These are phyloP conservation scores for Heliconius charithonia DNA, from an alignment of 2,888 invertebrate genomes.

Conservation along the genomic window DNA sequence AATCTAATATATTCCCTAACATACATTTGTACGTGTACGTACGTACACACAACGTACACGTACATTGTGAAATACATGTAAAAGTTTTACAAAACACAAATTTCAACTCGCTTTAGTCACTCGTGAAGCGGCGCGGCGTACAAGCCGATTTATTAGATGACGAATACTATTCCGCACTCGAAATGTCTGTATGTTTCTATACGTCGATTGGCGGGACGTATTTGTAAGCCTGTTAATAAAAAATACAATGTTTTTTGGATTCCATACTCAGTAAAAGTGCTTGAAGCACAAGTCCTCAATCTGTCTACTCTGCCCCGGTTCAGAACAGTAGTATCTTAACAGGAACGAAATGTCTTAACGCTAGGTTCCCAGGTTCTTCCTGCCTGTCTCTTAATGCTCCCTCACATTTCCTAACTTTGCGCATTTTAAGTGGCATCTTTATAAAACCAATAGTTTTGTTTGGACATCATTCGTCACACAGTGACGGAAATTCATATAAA, in stretches of 20 bases:
- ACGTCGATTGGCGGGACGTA: background rate
- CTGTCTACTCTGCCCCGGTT: too few species aligned
- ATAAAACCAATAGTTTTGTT: too few species aligned
- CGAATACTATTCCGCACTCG: background rate
- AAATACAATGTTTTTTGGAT: background rate
- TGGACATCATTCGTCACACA: too few species aligned
- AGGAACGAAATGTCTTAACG: too few species aligned
- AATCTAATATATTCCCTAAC: background rate
- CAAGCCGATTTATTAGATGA: conserved; percentile 64
- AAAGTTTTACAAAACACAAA: conserved; percentile 23
- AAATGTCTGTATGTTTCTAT: conserved; percentile 2
- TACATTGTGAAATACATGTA: background rate
- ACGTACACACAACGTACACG: background rate
- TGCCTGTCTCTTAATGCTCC: too few species aligned
- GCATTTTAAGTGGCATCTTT: too few species aligned
- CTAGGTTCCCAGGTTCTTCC: too few species aligned
- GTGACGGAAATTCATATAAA: too few species aligned
- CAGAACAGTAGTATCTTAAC: too few species aligned
- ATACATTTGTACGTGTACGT: background rate
- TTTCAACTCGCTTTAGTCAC: conserved; percentile 11
- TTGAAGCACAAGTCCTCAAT: too few species aligned
- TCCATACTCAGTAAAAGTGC: background rate
- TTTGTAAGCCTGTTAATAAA: background rate
- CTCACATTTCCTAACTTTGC: too few species aligned
- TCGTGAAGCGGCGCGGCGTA: conserved; percentile 32